phyloP scores from a whole-genome alignment of 2,888 invertebrate genomes.

The Camptogramma bilineatum region DNA sequence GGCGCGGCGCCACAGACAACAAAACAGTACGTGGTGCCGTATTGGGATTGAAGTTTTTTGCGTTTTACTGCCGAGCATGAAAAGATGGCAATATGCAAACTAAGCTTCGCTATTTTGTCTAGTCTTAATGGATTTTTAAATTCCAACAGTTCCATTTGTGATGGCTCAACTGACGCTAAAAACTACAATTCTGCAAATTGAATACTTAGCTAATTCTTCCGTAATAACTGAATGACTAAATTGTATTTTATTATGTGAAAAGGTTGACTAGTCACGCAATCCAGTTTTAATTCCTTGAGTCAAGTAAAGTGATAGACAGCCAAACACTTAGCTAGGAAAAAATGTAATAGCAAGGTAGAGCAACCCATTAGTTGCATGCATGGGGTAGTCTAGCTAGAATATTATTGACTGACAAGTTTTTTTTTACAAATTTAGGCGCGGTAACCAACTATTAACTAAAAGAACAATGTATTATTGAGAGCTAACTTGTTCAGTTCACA shows the following conservation, averaged over 20 bases:
- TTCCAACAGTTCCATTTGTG: background rate
- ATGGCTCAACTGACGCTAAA: conserved; percentile 7
- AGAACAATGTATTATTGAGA: background rate
- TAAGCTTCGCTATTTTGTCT: conserved; percentile 15
- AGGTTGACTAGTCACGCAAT: conserved; percentile 21
- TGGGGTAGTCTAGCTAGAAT: background rate
- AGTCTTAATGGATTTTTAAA: conserved; percentile 19
- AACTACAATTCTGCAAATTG: conserved; percentile 15
- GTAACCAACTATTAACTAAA: background rate
- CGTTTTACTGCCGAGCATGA: conserved; percentile 3
- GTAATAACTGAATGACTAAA: conserved; percentile 18
- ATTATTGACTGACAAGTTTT: background rate
- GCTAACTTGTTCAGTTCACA: conserved; percentile 10
- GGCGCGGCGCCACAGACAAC: conserved; percentile 24
- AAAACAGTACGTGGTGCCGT: conserved; percentile 13
- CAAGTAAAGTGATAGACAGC: background rate
- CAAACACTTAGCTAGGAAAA: conserved; percentile 4
- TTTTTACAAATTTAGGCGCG: background rate
- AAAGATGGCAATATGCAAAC: conserved; percentile 16
- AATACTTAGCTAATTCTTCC: conserved; percentile 9
- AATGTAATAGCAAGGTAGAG: conserved; percentile 1
- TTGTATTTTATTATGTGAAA: conserved; percentile 16
- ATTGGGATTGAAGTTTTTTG: conserved; percentile 23
- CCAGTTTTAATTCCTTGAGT: conserved; percentile 14
- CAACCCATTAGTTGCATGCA: conserved; percentile 4